Evolutionary conservation across 2,113 vertebrate genomes (phyloP), one percentile per base, ranked within the genome.

Genomic region (Nettapus auritus): DNA sequence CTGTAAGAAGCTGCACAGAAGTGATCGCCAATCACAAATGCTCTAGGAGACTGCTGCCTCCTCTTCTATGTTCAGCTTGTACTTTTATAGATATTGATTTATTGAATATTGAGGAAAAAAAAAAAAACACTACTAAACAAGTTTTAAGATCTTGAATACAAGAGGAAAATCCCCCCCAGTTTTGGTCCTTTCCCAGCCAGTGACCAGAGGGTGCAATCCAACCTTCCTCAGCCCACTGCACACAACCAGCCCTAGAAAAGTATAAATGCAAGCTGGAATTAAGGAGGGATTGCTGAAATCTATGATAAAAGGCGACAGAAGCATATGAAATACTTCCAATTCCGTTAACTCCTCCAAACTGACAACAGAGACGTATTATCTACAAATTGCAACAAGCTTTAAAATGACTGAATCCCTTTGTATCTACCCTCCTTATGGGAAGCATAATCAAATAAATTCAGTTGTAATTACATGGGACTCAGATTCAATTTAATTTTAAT

Each of bases 401-500:
- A 82, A 84, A 92, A 90, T 88, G 56, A 88, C 59, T 73, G 73
- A 88, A 92, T 90, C 44, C 66, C 70, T 94, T 93, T 66, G 21
- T 71, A 66, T 40, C 77, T 55, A 38, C 42, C 50, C 48, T 89
- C 94, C 92, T 66, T 86, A 46, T 53, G 86, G 92, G 84, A 55
- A 97, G 89, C 57, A 94, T 91, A 97, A 96, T 82, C 78, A 96
- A 91, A 86, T 96, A 96, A 97, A 96, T 89, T 91, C 3, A 13
- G 52, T 52, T 95, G 94, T 97, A 98, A 98, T 97, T 97, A 97
- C 93, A 95, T 18, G 63, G 64, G 62, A 91, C 50, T 94, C 89
- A 88, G 94, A 97, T 97, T 96, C 89, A 96, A 97, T 97, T 98
- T 95, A 95, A 96, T 97, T 97, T 97, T 96, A 97, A 97, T 97